These are phyloP conservation scores for Cheilosia urbana DNA, from an alignment of 2,888 invertebrate genomes.

Conservation along the genomic window DNA sequence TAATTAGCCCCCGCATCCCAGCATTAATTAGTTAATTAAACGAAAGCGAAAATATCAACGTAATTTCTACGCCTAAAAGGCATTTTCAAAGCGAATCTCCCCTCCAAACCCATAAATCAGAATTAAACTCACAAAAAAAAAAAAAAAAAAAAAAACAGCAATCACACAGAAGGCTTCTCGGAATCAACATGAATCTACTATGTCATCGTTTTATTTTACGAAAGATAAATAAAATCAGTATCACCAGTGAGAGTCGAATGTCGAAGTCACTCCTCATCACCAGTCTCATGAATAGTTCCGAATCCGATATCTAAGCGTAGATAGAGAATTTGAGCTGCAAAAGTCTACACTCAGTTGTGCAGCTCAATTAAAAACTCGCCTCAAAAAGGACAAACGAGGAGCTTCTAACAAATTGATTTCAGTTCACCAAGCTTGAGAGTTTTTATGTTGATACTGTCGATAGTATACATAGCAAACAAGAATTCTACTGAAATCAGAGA, in stretches of 20 bases:
- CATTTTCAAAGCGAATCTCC: too few relatives aligned
- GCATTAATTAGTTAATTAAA: conserved; percentile 46
- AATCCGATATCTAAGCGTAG: conserved; percentile 7
- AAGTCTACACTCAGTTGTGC: conserved; percentile 17
- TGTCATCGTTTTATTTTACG: conserved; percentile 19
- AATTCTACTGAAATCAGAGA: conserved; percentile 7
- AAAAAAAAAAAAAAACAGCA: conserved; percentile 13
- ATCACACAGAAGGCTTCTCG: conserved; percentile 29
- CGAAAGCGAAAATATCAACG: conserved; percentile 6
- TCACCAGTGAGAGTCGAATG: too few relatives aligned
- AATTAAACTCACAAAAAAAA: conserved; percentile 31
- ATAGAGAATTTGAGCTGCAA: neutral
- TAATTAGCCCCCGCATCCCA: neutral
- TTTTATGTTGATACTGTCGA: conserved; percentile 13
- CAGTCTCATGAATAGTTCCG: neutral
- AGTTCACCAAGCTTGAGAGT: conserved; percentile 39
- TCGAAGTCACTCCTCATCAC: too few relatives aligned
- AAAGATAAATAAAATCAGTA: too few relatives aligned
- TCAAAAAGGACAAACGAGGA: conserved; percentile 19
- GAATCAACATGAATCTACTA: conserved; percentile 27
- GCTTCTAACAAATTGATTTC: conserved; percentile 62
- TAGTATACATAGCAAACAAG: conserved; percentile 14
- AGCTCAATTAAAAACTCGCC: conserved; percentile 26
- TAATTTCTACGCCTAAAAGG: neutral
- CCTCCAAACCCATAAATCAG: conserved; percentile 35